Evolutionary conservation across 2,888 invertebrate genomes (phyloP), one percentile per base, ranked within the genome.

Genomic region (Heteropelma amictum): DNA sequence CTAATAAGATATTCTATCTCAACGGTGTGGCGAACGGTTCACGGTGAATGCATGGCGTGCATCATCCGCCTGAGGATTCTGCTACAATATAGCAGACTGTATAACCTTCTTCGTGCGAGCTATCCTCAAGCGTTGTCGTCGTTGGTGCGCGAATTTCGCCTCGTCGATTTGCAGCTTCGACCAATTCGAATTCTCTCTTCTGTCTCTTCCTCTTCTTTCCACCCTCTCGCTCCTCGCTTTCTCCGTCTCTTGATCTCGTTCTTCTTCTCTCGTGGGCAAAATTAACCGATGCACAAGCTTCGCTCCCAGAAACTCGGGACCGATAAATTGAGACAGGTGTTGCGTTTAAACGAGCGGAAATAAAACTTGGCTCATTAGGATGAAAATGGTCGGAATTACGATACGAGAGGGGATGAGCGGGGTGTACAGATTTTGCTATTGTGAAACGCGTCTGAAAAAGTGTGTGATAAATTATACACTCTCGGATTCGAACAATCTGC

Each of bases 1-100:
- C 84, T 87, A 87, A 87, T 87, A 87, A 87, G 87, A 86, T 86
- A 87, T 87, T 87, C 86, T 86, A 83, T 85, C 83, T 72, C 72
- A 68, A 49, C 61, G 47, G 61, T 60, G 67, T 56, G 72, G 67
- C 54, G 60, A 47, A 35, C 8, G 35, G 45, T 68, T 69, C 61
- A 65, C 49, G 26, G 51, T 42, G 56, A 69, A 42, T 28, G 73
- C 64, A 68, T 35, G 64, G 64, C 51, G 51, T 45, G 64, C 69
- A 69, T 70, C 74, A 70, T 64, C 74, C 47, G 53, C 42, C 67
- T 61, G 54, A 47, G 56, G 68, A 67, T 61, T 61, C 53, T 38
- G 45, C 38, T 68, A 42, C 38, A 42, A 49, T 42, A 60, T 42
- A 40, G 47, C 47, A 30, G 61, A 19, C 72, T 10, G 12, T 35